phyloP scores from a whole-genome alignment of 2,888 invertebrate species.

The Pelosia muscerda region DNA sequence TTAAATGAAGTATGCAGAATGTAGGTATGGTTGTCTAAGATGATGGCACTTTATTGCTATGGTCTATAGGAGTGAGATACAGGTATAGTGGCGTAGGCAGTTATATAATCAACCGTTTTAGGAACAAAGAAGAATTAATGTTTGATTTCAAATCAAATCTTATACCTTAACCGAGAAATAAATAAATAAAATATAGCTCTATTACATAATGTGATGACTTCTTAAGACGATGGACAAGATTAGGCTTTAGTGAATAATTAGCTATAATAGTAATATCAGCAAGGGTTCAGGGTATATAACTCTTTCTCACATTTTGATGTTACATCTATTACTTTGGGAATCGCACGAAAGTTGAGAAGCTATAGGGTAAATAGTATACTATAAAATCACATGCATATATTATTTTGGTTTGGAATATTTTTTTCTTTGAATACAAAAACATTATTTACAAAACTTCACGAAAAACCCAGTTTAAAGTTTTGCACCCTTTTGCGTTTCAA shows the following conservation, averaged over 20 bases:
- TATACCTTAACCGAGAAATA: constrained; percentile 75
- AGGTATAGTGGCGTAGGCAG: constrained; percentile 45
- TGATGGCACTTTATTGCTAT: constrained; percentile 65
- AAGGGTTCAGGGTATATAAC: not conserved
- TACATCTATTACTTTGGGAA: not conserved
- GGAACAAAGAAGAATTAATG: constrained; percentile 70
- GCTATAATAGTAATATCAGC: constrained; percentile 60
- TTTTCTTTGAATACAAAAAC: too few relatives aligned
- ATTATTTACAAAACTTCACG: too few relatives aligned
- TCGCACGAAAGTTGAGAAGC: not conserved
- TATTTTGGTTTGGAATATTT: not conserved
- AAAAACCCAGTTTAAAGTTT: too few relatives aligned
- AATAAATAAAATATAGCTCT: constrained; percentile 78
- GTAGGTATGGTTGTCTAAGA: constrained; percentile 44
- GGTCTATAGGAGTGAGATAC: constrained; percentile 52
- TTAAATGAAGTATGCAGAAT: constrained; percentile 49
- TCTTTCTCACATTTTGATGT: not conserved
- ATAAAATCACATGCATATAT: not conserved
- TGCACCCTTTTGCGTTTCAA: not conserved
- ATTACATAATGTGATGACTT: constrained; percentile 80
- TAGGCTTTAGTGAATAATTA: constrained; percentile 78
- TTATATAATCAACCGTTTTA: constrained; percentile 62
- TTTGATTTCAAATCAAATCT: constrained; percentile 57
- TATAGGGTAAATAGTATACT: not conserved
- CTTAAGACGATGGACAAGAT: constrained; percentile 81